Percentiles rank a stretch among this genome's conserved stretches.
Evolutionary conservation across 2,113 vertebrate species (phyloP).

Genomic region (Centropus unirufus): DNA sequence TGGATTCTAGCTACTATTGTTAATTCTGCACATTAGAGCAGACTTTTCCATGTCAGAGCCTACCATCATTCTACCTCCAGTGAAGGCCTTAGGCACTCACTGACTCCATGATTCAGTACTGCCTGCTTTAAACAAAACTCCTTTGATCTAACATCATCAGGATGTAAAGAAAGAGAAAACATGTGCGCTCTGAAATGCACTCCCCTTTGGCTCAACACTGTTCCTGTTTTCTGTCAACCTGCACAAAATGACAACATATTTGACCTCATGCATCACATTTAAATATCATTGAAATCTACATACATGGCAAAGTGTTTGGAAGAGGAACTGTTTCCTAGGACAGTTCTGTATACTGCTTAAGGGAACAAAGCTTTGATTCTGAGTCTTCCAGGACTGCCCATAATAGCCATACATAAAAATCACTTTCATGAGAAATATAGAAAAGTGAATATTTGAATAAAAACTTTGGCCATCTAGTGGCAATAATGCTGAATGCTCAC

Average conservation of each 20-base stretch:
- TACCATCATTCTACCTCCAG: background rate
- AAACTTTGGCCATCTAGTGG: background rate
- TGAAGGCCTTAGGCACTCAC: background rate
- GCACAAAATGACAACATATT: background rate
- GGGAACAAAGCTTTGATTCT: background rate
- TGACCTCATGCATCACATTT: background rate
- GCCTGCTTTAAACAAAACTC: slow-evolving; percentile 12
- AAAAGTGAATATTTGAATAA: background rate
- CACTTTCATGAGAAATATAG: background rate
- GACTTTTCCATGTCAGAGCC: background rate
- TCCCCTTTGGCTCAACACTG: background rate
- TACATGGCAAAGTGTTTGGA: background rate
- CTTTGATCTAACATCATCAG: background rate
- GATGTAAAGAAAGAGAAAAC: background rate
- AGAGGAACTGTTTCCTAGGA: background rate
- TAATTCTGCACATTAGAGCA: background rate
- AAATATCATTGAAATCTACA: background rate
- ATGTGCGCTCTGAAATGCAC: accelerated
- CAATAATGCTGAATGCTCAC: background rate
- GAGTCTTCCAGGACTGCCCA: background rate
- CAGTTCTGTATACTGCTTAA: background rate
- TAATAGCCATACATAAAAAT: background rate
- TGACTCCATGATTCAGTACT: background rate
- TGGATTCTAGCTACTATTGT: background rate
- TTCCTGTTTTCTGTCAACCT: background rate